phyloP scores from a whole-genome alignment of 2,797 vertebrate species.

The Crocodylus rhombifer region DNA sequence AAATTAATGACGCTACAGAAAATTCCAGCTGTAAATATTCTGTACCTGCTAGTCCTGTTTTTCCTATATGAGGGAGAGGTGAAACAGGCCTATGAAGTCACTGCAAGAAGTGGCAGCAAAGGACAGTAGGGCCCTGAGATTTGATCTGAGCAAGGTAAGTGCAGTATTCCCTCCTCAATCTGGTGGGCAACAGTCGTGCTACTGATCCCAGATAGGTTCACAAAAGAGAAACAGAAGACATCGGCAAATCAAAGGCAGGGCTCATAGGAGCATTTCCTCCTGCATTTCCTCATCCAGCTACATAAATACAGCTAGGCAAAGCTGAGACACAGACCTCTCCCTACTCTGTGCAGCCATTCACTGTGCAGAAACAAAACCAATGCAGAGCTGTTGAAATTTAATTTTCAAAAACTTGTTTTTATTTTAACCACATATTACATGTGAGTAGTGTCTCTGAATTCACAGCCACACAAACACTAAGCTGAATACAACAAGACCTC shows the following conservation, averaged over 20 bases:
- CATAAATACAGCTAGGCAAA: not conserved
- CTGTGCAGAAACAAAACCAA: not conserved
- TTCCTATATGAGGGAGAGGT: not conserved
- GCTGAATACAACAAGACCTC: not conserved
- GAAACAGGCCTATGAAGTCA: rapidly evolving
- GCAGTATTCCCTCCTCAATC: not conserved
- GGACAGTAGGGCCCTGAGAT: not conserved
- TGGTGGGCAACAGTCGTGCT: rapidly evolving
- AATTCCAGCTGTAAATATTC: rapidly evolving
- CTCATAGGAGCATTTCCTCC: not conserved
- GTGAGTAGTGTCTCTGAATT: not conserved
- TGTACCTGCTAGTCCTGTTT: not conserved
- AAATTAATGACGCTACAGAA: not conserved
- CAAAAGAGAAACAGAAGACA: not conserved
- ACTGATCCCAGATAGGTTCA: not conserved
- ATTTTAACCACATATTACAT: not conserved
- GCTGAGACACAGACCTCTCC: not conserved
- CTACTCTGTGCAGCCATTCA: rapidly evolving
- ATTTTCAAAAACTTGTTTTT: not conserved
- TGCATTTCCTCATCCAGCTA: not conserved
- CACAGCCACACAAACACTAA: not conserved
- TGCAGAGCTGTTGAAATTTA: rapidly evolving
- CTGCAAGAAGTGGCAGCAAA: not conserved
- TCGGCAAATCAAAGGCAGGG: rapidly evolving
- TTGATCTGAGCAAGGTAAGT: not conserved